Evolutionary conservation across 1,140 invertebrate species (phyloP).

Genomic region (Dinothrombium tinctorium): DNA sequence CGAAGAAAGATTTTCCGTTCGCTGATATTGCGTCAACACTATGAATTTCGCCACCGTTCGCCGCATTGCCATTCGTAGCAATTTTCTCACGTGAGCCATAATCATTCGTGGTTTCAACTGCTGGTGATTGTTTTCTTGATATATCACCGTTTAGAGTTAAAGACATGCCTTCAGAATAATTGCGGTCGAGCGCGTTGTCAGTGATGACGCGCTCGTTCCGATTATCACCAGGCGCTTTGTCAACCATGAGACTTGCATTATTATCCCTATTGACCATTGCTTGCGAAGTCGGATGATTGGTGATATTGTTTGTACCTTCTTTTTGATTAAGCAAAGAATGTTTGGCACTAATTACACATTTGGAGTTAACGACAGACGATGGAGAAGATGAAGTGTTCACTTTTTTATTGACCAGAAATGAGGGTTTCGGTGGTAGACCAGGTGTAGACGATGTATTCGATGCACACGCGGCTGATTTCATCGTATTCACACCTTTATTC

Average conservation of each 20-base stretch:
- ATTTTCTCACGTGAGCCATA: too few species aligned
- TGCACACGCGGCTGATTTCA: neutral
- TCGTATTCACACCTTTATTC: neutral
- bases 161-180: too few species aligned
- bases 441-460: neutral
- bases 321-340: neutral
- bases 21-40: too few species aligned
- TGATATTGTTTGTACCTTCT: neutral
- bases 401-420: neutral
- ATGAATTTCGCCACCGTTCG: too few species aligned
- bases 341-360: neutral
- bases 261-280: neutral
- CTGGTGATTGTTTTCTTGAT: too few species aligned
- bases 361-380: neutral
- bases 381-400: neutral
- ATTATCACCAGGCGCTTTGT: neutral
- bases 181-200: too few species aligned
- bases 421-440: neutral
- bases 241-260: neutral
- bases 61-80: too few species aligned
- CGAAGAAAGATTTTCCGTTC: too few species aligned
- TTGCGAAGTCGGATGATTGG: neutral
- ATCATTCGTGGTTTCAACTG: too few species aligned
- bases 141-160: too few species aligned
- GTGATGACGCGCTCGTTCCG: neutral